A percentile compares a stretch with the other conserved stretches of the same genome.
These are phyloP conservation scores for Melanotaenia trifasciata DNA, from an alignment of 2,797 vertebrate genomes.

Conservation along the genomic window DNA sequence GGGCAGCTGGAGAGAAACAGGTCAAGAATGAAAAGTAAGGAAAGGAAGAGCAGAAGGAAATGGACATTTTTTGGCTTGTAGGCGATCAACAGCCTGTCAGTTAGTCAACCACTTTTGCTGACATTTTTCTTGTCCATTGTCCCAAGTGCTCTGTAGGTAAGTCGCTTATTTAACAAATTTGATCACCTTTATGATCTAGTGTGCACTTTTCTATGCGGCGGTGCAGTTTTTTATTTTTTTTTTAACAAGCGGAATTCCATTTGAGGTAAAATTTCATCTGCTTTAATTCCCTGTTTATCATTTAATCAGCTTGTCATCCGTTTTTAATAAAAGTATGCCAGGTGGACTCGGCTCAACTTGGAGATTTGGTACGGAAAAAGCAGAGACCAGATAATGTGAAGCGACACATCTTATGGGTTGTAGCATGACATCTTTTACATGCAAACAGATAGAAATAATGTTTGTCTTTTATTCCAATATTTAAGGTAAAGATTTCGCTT, in stretches of 20 bases:
- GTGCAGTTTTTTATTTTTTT: neutral
- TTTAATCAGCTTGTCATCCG: neutral
- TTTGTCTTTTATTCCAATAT: neutral
- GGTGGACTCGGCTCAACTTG: neutral
- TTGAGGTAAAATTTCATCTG: neutral
- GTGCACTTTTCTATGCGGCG: neutral
- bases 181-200: neutral
- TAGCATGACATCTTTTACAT: neutral
- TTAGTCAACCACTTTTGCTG: neutral
- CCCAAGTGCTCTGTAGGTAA: slow-evolving; percentile 46
- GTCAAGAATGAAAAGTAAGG: slow-evolving; percentile 27
- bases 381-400: neutral
- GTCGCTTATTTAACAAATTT: slow-evolving; percentile 25
- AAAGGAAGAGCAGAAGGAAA: slow-evolving; percentile 35
- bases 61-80: slow-evolving; percentile 29
- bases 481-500: neutral
- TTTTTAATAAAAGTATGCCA: neutral
- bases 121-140: neutral
- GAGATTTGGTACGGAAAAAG: neutral
- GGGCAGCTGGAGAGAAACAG: slow-evolving; percentile 33
- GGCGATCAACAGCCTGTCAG: slow-evolving; percentile 18
- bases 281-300: neutral
- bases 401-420: neutral
- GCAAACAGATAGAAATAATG: neutral
- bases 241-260: neutral